Conservation (phyloP, 2,797 vertebrate genomes). For the Mallotus villosus region DNA sequence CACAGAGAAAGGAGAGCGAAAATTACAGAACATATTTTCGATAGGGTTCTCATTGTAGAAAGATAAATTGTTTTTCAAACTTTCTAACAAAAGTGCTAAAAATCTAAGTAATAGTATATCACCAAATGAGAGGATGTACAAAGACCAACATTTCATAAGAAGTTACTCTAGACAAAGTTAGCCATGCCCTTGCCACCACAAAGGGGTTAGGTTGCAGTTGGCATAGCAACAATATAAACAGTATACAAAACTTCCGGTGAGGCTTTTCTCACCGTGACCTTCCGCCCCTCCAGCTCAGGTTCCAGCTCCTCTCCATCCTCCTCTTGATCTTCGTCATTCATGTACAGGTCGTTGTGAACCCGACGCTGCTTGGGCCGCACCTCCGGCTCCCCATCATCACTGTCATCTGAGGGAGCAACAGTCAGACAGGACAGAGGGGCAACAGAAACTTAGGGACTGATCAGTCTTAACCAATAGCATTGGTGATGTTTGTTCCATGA, state of each 20-base stretch:
- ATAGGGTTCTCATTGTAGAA: too few species aligned
- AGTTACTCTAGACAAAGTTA: too few species aligned
- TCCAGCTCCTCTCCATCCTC: conserved; percentile 80
- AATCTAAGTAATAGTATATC: too few species aligned
- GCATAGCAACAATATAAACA: background rate
- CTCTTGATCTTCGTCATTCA: conserved; percentile 79
- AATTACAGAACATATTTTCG: too few species aligned
- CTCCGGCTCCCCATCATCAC: conserved; percentile 80
- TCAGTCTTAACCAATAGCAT: background rate
- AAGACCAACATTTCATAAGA: too few species aligned
- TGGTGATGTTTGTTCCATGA: background rate
- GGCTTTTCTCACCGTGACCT: conserved; percentile 74
- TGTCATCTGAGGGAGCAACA: conserved; percentile 72
- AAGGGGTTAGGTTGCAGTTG: background rate
- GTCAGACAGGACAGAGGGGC: background rate
- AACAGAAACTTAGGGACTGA: background rate
- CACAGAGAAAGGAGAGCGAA: too few species aligned
- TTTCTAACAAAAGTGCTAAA: too few species aligned
- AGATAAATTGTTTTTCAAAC: too few species aligned
- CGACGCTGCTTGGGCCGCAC: conserved; percentile 69
- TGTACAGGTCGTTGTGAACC: conserved; percentile 82
- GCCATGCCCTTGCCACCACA: too few species aligned
- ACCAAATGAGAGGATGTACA: too few species aligned
- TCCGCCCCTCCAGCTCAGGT: conserved; percentile 76
- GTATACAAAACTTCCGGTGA: conserved; percentile 3